Evolutionary conservation across 1,140 invertebrate species (phyloP).

Genomic region (Drosophila trapezifrons): DNA sequence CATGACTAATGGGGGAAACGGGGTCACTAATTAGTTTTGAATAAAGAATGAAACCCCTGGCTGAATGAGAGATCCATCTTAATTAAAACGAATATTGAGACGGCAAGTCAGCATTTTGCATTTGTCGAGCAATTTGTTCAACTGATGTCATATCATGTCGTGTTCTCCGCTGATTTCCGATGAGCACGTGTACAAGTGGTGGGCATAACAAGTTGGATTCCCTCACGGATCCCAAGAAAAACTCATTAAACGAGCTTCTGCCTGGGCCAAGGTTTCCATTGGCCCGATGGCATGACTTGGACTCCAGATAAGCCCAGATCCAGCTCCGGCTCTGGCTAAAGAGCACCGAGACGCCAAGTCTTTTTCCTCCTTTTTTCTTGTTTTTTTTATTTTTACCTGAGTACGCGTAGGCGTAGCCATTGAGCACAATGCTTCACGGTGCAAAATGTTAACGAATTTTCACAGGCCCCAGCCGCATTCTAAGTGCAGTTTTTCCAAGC

Average conservation of each 20-base stretch:
- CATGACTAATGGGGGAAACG: conserved; percentile 31
- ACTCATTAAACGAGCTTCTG: conserved; percentile 66
- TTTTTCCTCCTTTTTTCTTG: conserved; percentile 3
- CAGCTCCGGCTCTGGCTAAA: conserved; percentile 9
- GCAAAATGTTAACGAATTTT: conserved; percentile 79
- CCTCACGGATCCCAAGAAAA: conserved; percentile 43
- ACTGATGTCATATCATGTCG: conserved; percentile 55
- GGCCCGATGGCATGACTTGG: conserved; percentile 68
- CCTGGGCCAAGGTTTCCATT: conserved; percentile 64
- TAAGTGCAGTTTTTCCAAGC: conserved; percentile 72
- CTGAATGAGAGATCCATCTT: conserved; percentile 38
- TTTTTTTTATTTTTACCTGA: conserved; percentile 8
- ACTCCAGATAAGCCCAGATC: conserved; percentile 53
- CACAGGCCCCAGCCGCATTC: conserved; percentile 65
- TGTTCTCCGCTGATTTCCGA: conserved; percentile 41
- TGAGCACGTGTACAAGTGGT: conserved; percentile 37
- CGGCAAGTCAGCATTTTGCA: conserved; percentile 28
- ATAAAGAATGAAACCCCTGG: neutral
- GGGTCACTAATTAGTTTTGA: conserved; percentile 6
- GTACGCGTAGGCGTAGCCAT: conserved; percentile 75
- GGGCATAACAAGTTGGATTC: conserved; percentile 14
- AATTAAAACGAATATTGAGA: conserved; percentile 42
- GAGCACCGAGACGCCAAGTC: conserved; percentile 1
- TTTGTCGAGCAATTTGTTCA: conserved; percentile 50
- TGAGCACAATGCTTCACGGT: conserved; percentile 77